Evolutionary conservation across 1,140 invertebrate genomes (phyloP).

Genomic region (Lordiphosa clarofinis): DNA sequence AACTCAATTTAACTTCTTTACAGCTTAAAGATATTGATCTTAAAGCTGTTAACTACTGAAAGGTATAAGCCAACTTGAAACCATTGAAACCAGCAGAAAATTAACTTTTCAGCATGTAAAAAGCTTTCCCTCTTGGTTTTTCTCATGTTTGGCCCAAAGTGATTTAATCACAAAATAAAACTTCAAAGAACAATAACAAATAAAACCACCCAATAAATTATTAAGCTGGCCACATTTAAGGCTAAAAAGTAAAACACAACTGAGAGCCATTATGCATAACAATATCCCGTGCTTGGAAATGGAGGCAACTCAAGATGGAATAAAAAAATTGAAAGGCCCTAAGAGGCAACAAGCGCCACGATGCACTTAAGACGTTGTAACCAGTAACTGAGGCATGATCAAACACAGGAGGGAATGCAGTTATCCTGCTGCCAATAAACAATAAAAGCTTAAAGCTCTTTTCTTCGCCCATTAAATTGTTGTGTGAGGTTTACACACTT

Average conservation of each 20-base stretch:
- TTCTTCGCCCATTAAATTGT: constrained; percentile 23
- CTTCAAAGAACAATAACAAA: constrained; percentile 12
- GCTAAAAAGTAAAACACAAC: constrained; percentile 21
- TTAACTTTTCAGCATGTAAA: constrained; percentile 12
- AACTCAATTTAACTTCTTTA: constrained; percentile 39
- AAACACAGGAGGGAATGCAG: constrained; percentile 5
- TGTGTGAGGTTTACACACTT: constrained; percentile 63
- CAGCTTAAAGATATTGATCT: constrained; percentile 44
- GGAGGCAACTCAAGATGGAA: too few relatives aligned
- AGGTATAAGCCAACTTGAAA: constrained; percentile 34
- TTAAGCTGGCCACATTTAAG: constrained; percentile 26
- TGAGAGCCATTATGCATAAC: too few relatives aligned
- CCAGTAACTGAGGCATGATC: constrained; percentile 25
- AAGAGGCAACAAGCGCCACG: constrained; percentile 46
- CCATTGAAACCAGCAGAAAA: constrained; percentile 11
- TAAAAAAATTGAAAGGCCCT: constrained; percentile 23
- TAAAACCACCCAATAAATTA: constrained; percentile 45
- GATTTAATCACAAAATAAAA: constrained; percentile 18
- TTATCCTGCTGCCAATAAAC: constrained; percentile 40
- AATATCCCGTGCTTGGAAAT: too few relatives aligned
- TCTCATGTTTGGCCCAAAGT: constrained; percentile 6
- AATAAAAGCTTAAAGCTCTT: constrained; percentile 41
- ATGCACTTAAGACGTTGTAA: constrained; percentile 61
- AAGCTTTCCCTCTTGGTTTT: not conserved
- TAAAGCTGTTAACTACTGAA: constrained; percentile 24